These are phyloP conservation scores for Microctenopoma steveboyesi DNA, from an alignment of 2,797 vertebrate species.

Conservation along the genomic window DNA sequence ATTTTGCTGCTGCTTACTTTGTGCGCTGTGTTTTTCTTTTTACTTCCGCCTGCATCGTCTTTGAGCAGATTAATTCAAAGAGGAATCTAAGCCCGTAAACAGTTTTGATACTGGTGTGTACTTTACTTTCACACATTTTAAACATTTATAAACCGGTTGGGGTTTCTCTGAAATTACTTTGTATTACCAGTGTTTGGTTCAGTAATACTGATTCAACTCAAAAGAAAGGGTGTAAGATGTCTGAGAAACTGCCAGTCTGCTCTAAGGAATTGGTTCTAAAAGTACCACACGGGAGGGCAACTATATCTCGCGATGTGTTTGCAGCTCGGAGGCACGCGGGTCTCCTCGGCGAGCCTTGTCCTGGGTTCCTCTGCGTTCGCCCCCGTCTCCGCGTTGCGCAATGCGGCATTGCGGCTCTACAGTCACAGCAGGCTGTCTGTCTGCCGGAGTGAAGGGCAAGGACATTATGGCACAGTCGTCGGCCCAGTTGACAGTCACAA, in stretches of 20 bases:
- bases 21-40: not conserved
- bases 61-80: constrained; percentile 10
- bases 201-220: not conserved
- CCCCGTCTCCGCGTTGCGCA: constrained; percentile 79
- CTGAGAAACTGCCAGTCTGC: constrained; percentile 9
- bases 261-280: constrained; percentile 27
- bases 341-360: constrained; percentile 63
- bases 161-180: not conserved
- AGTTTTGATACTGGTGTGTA: not conserved
- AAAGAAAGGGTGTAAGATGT: constrained; percentile 11
- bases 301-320: constrained; percentile 49
- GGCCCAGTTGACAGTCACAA: constrained; percentile 37
- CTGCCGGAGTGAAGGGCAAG: constrained; percentile 68
- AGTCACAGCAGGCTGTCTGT: constrained; percentile 63
- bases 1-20: not conserved
- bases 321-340: constrained; percentile 58
- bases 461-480: constrained; percentile 39
- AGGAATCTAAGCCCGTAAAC: not conserved
- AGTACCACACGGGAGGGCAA: constrained; percentile 35
- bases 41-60: not conserved
- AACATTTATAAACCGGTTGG: not conserved
- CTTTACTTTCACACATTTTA: not conserved
- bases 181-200: not conserved
- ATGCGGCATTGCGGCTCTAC: constrained; percentile 79
- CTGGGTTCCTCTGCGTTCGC: constrained; percentile 66